These are phyloP conservation scores for Xiphophorus couchianus DNA, from an alignment of 2,113 vertebrate species.

Conservation along the genomic window DNA sequence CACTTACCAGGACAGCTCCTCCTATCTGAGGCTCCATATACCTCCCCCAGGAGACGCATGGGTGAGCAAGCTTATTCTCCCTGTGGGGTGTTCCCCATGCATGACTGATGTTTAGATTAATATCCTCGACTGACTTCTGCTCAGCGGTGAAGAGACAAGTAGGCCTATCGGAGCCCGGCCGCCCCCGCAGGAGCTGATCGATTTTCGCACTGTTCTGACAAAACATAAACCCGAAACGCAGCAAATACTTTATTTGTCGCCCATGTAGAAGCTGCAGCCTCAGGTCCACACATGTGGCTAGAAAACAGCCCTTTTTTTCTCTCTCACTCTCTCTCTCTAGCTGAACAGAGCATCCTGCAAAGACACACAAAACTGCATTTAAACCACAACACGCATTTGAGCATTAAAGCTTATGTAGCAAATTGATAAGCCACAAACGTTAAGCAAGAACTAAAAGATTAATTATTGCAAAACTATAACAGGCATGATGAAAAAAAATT, in stretches of 20 bases:
- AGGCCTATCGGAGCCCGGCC: conserved; percentile 51
- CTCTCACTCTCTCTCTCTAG: not conserved
- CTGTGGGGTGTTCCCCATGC: conserved; percentile 76
- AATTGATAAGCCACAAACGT: not conserved
- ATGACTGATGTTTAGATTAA: conserved; percentile 79
- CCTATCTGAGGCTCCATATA: conserved; percentile 18
- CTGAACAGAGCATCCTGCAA: conserved; percentile 11
- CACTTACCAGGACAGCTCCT: conserved; percentile 45
- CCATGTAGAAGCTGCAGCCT: conserved; percentile 37
- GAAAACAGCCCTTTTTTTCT: not conserved
- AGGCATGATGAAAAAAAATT: too few relatives aligned
- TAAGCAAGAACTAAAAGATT: not conserved
- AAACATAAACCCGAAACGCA: conserved; percentile 48
- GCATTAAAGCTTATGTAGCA: not conserved
- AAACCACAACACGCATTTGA: not conserved
- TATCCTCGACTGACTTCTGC: conserved; percentile 73
- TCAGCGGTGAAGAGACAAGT: conserved; percentile 46
- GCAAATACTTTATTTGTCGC: conserved; percentile 48
- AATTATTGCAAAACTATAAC: not conserved
- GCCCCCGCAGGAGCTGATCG: conserved; percentile 62
- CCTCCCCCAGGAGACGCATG: conserved; percentile 67
- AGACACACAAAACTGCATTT: not conserved
- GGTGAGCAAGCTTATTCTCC: conserved; percentile 76
- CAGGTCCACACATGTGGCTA: conserved; percentile 22
- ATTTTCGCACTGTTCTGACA: conserved; percentile 62